phyloP scores from a whole-genome alignment of 2,888 invertebrate species.

The Erebia ligea region DNA sequence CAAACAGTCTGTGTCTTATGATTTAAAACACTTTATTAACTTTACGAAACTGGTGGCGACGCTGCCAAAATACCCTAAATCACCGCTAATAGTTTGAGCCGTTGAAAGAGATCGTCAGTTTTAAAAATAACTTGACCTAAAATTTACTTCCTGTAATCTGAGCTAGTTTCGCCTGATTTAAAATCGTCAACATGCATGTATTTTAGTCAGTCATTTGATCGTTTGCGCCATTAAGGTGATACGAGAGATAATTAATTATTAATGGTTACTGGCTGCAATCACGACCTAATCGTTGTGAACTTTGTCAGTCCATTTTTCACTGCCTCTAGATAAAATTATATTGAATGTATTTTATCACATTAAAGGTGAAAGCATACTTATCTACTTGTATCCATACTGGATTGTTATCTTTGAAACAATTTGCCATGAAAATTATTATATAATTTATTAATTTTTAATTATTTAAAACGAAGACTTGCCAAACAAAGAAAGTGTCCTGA shows the following conservation, averaged over 20 bases:
- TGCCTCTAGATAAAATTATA: background rate
- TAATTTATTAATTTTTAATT: no score
- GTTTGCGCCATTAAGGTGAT: background rate
- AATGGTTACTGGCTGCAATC: background rate
- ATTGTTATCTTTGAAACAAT: no score
- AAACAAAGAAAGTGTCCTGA: no score
- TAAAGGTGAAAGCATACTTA: background rate
- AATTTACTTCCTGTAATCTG: background rate
- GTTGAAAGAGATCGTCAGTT: background rate
- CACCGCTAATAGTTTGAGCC: background rate
- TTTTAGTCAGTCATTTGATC: constrained; percentile 10
- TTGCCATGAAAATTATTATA: no score
- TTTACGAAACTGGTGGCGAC: no score
- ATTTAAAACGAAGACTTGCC: no score
- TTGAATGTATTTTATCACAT: background rate
- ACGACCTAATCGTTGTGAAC: background rate
- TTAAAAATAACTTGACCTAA: constrained; percentile 1
- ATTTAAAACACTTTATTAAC: no score
- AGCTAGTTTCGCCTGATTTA: constrained; percentile 3
- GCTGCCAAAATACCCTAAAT: no score
- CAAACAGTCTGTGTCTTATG: no score
- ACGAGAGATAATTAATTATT: background rate
- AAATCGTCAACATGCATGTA: constrained; percentile 4
- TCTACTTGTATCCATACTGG: no score
- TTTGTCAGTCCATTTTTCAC: constrained; percentile 5